phyloP scores from a whole-genome alignment of 2,113 vertebrate genomes.

The Rhineura floridana region DNA sequence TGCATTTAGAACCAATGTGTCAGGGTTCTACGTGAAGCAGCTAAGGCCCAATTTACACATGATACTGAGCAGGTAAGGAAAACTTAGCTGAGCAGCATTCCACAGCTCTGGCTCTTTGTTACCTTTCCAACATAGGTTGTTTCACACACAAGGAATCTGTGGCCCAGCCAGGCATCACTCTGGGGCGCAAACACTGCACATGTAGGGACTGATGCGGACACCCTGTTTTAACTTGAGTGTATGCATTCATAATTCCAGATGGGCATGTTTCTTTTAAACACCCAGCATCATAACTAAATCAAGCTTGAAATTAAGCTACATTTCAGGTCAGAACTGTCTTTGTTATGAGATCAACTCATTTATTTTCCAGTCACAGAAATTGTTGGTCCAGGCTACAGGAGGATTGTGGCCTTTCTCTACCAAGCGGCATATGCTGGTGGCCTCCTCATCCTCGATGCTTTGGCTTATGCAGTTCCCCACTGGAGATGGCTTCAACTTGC shows the following conservation, averaged over 20 bases:
- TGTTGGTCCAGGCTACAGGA: constrained; percentile 72
- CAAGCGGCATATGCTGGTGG: constrained; percentile 72
- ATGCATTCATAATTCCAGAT: background rate
- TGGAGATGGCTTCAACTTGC: constrained; percentile 82
- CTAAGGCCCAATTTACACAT: background rate
- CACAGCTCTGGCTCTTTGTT: background rate
- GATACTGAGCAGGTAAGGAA: background rate
- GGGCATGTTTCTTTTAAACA: background rate
- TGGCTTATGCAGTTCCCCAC: constrained; percentile 72
- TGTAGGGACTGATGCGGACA: background rate
- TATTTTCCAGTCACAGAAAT: constrained; percentile 77
- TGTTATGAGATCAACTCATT: background rate
- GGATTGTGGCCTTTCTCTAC: constrained; percentile 78
- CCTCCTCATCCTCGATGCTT: constrained; percentile 69
- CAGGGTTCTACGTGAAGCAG: background rate
- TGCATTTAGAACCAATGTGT: background rate
- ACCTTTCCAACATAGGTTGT: background rate
- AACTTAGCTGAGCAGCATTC: background rate
- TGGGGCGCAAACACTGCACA: no score
- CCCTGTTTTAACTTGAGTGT: background rate
- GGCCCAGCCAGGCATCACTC: no score
- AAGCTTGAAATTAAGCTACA: background rate
- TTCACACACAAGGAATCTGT: no score
- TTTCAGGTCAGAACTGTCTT: background rate
- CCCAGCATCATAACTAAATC: background rate